Evolutionary conservation across 2,797 vertebrate species (phyloP).

Genomic region (Gadopsis bispinosus): DNA sequence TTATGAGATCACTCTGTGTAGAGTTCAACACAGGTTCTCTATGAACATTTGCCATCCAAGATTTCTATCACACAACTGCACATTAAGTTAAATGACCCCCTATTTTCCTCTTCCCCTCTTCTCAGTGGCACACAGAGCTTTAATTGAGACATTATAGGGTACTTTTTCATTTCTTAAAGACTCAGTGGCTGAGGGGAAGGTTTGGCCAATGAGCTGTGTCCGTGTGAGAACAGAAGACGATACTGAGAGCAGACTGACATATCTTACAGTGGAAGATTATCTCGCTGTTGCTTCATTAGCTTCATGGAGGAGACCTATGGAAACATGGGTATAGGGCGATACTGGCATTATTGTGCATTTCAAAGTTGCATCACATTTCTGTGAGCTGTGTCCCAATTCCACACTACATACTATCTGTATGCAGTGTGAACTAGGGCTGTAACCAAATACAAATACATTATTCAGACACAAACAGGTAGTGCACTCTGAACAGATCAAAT

Average conservation of each 20-base stretch:
- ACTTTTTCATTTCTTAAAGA: conserved; percentile 1
- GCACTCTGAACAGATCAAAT: neutral
- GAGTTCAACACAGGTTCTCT: conserved; percentile 10
- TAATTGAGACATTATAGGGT: neutral
- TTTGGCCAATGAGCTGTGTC: conserved; percentile 24
- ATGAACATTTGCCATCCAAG: conserved; percentile 15
- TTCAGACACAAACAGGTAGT: neutral
- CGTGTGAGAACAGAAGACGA: neutral
- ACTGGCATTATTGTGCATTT: neutral
- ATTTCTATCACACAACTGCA: neutral
- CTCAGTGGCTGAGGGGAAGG: conserved; percentile 6
- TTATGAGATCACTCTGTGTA: conserved; percentile 12
- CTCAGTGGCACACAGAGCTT: neutral
- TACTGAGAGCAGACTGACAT: neutral
- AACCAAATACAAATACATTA: neutral
- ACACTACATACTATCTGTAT: neutral
- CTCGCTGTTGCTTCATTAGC: conserved; percentile 24
- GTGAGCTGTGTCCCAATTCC: neutral
- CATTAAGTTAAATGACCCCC: neutral
- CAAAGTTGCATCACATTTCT: neutral
- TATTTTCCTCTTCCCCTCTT: neutral
- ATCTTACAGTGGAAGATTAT: conserved; percentile 8
- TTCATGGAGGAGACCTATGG: conserved; percentile 8
- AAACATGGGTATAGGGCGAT: neutral
- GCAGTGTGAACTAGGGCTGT: neutral